A percentile compares a stretch with the other conserved stretches of the same genome.
These are phyloP conservation scores for Carapus acus DNA, from an alignment of 2,797 vertebrate species.

Conservation along the genomic window DNA sequence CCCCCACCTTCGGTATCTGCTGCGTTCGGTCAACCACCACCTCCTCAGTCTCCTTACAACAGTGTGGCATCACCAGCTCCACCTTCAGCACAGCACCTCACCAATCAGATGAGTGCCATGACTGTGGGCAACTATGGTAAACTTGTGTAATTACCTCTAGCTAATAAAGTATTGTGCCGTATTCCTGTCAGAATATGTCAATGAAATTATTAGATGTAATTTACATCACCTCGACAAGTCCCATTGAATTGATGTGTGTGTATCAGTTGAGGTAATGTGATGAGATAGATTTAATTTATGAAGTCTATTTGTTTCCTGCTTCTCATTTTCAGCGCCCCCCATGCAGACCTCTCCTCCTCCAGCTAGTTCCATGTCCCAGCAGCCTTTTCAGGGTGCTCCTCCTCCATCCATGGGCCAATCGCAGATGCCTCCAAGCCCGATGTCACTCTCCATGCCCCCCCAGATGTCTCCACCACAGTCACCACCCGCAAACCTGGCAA, in stretches of 20 bases:
- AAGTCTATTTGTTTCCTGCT: conserved; percentile 11
- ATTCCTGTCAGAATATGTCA: too few species aligned
- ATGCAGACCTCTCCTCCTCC: conserved; percentile 51
- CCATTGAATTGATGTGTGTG: too few species aligned
- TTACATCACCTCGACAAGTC: too few species aligned
- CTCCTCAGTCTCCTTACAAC: conserved; percentile 67
- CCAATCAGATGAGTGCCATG: conserved; percentile 82
- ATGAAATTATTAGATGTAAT: too few species aligned
- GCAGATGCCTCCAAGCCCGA: conserved; percentile 64
- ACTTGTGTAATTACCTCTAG: conserved; percentile 13
- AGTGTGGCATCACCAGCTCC: conserved; percentile 61
- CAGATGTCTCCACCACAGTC: conserved; percentile 63
- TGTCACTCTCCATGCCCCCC: conserved; percentile 58
- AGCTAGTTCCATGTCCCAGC: conserved; percentile 54
- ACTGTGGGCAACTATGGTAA: conserved; percentile 83
- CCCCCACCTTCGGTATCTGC: conserved; percentile 58
- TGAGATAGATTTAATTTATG: too few species aligned
- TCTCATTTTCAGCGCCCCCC: conserved; percentile 61
- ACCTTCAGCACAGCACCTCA: conserved; percentile 74
- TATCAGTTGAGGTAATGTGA: too few species aligned
- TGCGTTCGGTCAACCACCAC: conserved; percentile 69
- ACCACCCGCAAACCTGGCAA: conserved; percentile 40
- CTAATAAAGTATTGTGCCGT: too few species aligned
- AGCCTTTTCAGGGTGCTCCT: conserved; percentile 66
- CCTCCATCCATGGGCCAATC: conserved; percentile 56